Evolutionary conservation across 2,113 vertebrate genomes (phyloP).

Genomic region (Phocoena sinus): DNA sequence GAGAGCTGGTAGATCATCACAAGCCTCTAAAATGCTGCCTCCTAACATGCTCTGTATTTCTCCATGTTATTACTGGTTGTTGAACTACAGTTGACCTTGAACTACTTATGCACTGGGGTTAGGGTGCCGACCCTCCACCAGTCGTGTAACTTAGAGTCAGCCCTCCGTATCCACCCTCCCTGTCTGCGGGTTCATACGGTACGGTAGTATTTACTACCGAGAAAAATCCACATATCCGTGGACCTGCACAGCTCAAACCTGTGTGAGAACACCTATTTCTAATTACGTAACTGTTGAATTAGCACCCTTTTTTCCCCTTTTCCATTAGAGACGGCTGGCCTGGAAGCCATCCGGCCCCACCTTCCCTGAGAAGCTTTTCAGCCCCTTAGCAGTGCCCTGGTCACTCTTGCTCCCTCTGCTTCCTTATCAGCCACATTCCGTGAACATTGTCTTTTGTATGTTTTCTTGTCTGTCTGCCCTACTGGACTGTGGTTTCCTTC

Average conservation of each 20-base stretch:
- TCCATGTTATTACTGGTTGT: background rate
- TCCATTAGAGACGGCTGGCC: background rate
- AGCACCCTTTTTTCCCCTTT: background rate
- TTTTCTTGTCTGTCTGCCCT: background rate
- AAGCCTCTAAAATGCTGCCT: background rate
- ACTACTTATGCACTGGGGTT: no score
- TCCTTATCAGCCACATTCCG: background rate
- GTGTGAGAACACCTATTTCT: background rate
- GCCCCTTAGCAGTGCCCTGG: background rate
- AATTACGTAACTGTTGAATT: background rate
- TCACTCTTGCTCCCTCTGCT: background rate
- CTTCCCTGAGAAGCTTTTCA: background rate
- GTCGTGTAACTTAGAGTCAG: no score
- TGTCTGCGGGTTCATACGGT: no score
- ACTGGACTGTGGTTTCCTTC: background rate
- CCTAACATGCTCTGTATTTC: background rate
- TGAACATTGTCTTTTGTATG: background rate
- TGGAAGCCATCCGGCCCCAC: background rate
- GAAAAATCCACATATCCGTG: no score
- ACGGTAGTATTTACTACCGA: no score
- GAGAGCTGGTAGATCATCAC: background rate
- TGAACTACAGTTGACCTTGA: no score
- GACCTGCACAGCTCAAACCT: no score
- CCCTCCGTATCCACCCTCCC: no score
- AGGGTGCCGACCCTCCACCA: no score